phyloP scores from a whole-genome alignment of 2,888 invertebrate genomes.

The Timema cristinae region DNA sequence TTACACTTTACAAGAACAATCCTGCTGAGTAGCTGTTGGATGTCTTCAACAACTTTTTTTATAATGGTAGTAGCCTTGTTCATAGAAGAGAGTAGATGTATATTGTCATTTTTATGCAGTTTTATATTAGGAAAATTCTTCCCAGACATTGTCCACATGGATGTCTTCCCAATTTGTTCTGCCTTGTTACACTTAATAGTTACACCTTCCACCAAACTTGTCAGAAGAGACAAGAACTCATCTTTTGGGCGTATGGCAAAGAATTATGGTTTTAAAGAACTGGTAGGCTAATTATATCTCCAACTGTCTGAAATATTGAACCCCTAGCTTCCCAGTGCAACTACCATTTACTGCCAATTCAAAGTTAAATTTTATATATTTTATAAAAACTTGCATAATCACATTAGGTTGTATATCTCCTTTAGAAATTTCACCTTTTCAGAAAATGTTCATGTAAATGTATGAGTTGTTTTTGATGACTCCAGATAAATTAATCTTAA shows the following conservation, averaged over 20 bases:
- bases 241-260: neutral
- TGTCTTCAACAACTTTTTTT: neutral
- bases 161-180: neutral
- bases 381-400: too few relatives aligned
- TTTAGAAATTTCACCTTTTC: too few relatives aligned
- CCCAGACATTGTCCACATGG: neutral
- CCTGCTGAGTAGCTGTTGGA: neutral
- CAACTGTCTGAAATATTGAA: too few relatives aligned
- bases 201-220: neutral
- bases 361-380: too few relatives aligned
- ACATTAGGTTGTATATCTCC: too few relatives aligned
- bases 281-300: too few relatives aligned
- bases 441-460: too few relatives aligned
- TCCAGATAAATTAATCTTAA: too few relatives aligned
- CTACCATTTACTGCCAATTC: too few relatives aligned
- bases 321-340: too few relatives aligned
- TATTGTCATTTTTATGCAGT: neutral
- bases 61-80: neutral
- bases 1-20: neutral
- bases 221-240: neutral
- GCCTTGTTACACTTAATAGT: neutral
- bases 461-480: too few relatives aligned
- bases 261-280: neutral
- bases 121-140: slow-evolving; percentile 3
- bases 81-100: neutral